A percentile compares a stretch with the other conserved stretches of the same genome.
Evolutionary conservation across 1,140 invertebrate species (phyloP).

Genomic region (Danaus plexippus): DNA sequence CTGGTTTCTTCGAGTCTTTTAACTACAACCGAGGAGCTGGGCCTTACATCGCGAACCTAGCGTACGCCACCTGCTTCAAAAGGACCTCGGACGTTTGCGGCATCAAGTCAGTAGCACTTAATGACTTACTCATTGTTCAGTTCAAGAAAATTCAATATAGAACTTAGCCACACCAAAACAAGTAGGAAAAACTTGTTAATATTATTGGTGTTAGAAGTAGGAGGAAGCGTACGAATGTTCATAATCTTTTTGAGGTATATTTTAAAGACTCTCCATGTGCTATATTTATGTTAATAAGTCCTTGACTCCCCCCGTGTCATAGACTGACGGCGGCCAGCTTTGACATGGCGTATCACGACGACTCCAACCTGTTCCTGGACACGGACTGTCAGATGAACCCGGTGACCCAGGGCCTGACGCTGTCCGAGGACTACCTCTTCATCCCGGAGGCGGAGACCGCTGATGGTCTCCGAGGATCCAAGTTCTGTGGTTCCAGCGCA

Average conservation of each 20-base stretch:
- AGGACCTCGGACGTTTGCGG: slow-evolving; percentile 60
- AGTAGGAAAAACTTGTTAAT: too few species aligned
- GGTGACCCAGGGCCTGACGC: slow-evolving; percentile 36
- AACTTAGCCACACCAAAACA: too few species aligned
- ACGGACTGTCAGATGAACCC: slow-evolving; percentile 62
- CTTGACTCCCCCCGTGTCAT: slow-evolving; percentile 4
- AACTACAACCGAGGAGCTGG: slow-evolving; percentile 72
- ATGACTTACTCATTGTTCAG: background rate
- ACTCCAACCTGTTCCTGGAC: slow-evolving; percentile 54
- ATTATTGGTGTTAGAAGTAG: too few species aligned
- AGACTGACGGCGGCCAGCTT: slow-evolving; percentile 59
- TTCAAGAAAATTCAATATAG: too few species aligned
- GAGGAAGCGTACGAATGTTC: too few species aligned
- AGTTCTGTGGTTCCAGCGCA: slow-evolving; percentile 60
- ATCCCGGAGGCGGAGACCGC: slow-evolving; percentile 68
- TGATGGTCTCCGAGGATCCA: slow-evolving; percentile 57
- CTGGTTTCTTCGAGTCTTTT: slow-evolving; percentile 74
- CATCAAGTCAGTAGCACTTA: slow-evolving; percentile 58
- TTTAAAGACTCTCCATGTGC: too few species aligned
- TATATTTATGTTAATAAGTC: background rate
- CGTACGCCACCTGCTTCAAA: slow-evolving; percentile 66
- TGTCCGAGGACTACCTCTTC: slow-evolving; percentile 69
- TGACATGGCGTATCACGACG: slow-evolving; percentile 42
- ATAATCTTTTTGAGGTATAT: too few species aligned
- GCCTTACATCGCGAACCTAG: slow-evolving; percentile 58